These are phyloP conservation scores for Phylloscopus trochiloides DNA, from an alignment of 2,113 vertebrate genomes.

Conservation along the genomic window DNA sequence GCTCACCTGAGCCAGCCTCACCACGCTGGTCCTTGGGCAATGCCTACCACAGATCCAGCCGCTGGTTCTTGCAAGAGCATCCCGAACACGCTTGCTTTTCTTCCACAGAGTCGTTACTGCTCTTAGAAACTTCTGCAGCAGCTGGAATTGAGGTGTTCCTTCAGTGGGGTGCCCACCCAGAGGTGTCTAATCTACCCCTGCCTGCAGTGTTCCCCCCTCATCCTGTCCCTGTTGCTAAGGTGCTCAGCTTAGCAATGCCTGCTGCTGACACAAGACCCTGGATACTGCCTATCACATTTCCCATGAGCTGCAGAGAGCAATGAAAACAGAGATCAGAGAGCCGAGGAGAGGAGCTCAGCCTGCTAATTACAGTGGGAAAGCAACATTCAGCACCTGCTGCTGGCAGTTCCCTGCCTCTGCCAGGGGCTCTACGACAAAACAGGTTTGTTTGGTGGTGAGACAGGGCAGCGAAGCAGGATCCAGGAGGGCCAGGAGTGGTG, in stretches of 20 bases:
- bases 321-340: constrained; percentile 43
- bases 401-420: not conserved
- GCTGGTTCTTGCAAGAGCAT: not conserved
- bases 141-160: not conserved
- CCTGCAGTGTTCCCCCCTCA: not conserved
- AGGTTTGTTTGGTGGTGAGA: not conserved
- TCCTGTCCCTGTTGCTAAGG: constrained; percentile 10
- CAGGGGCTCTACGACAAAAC: not conserved
- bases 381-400: constrained; percentile 22
- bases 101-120: not conserved
- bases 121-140: not conserved
- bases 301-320: not conserved
- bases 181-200: not conserved
- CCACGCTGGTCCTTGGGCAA: not conserved
- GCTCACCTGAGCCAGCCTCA: constrained; percentile 25
- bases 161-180: not conserved
- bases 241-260: not conserved
- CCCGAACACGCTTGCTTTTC: not conserved
- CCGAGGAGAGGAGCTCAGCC: not conserved
- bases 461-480: not conserved
- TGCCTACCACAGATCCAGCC: not conserved
- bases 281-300: constrained; percentile 45
- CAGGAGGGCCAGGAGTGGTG: not conserved
- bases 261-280: constrained; percentile 17
- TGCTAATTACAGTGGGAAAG: constrained; percentile 16